A percentile compares a stretch with the other conserved stretches of the same genome.
Conservation (phyloP, 2,797 vertebrate species). For the Myripristis jacobus region DNA sequence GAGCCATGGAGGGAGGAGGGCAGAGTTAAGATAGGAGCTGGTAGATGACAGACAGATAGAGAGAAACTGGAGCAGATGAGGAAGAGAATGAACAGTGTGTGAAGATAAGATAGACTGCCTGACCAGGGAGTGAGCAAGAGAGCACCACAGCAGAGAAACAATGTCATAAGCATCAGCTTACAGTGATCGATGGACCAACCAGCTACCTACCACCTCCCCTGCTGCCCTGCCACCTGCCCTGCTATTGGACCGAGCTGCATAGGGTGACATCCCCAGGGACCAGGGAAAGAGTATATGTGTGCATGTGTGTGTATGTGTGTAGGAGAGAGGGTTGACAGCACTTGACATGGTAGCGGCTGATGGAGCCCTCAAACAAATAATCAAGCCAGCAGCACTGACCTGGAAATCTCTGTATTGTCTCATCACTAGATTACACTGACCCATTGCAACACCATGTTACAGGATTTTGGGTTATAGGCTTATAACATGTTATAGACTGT, state of each 20-base stretch:
- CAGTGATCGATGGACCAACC: conserved; percentile 73
- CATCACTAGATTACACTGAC: not conserved
- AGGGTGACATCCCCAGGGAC: conserved; percentile 49
- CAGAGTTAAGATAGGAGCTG: conserved; percentile 1
- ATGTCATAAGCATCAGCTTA: conserved; percentile 78
- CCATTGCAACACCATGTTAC: not conserved
- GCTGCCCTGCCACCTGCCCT: conserved; percentile 46
- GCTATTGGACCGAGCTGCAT: conserved; percentile 49
- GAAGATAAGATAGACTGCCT: conserved; percentile 25
- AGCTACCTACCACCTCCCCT: conserved; percentile 38
- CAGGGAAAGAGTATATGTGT: conserved; percentile 11
- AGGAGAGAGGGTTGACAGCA: not conserved
- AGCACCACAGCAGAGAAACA: conserved; percentile 59
- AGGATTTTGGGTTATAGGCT: not conserved
- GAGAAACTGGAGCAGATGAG: conserved; percentile 22
- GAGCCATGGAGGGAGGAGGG: conserved; percentile 6
- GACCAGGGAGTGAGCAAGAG: conserved; percentile 26
- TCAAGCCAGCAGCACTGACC: conserved; percentile 23
- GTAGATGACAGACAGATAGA: conserved; percentile 20
- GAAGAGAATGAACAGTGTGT: not conserved
- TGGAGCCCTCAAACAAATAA: conserved; percentile 12
- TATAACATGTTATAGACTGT: not conserved
- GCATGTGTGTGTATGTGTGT: not conserved
- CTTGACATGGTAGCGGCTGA: not conserved
- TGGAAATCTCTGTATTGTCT: not conserved